phyloP scores from a whole-genome alignment of 2,888 invertebrate genomes.

The Protophormia terraenovae region DNA sequence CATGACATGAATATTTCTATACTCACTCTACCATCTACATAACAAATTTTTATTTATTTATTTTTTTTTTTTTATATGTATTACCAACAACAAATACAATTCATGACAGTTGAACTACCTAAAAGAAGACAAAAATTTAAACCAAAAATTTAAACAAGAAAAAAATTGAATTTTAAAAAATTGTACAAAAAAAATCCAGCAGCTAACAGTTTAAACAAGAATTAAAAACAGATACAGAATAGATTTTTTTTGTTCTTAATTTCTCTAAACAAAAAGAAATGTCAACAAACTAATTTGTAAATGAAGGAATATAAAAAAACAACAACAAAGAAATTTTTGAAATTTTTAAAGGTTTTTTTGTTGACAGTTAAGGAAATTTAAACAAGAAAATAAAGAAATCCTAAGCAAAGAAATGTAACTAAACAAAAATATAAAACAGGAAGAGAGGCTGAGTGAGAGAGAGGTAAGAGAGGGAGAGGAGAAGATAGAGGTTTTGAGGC shows the following conservation, averaged over 20 bases:
- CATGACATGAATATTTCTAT: constrained; percentile 63
- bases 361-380: neutral
- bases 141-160: constrained; percentile 19
- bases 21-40: constrained; percentile 50
- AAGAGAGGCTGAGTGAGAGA: neutral
- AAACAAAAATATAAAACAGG: neutral
- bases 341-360: constrained; percentile 1
- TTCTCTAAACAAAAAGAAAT: constrained; percentile 14
- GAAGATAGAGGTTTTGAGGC: neutral
- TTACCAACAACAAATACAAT: neutral
- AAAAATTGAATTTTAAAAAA: neutral
- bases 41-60: constrained; percentile 10
- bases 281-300: constrained; percentile 37
- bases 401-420: neutral
- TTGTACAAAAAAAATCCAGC: neutral
- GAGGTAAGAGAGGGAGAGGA: neutral
- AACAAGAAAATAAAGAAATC: neutral
- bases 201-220: neutral
- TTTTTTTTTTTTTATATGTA: neutral
- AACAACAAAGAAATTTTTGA: neutral
- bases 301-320: neutral
- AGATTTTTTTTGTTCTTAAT: constrained; percentile 20
- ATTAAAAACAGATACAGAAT: constrained; percentile 13
- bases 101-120: constrained; percentile 46
- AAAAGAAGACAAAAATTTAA: constrained; percentile 21